phyloP scores from a whole-genome alignment of 2,888 invertebrate species.

The Pristionchus arcanus region DNA sequence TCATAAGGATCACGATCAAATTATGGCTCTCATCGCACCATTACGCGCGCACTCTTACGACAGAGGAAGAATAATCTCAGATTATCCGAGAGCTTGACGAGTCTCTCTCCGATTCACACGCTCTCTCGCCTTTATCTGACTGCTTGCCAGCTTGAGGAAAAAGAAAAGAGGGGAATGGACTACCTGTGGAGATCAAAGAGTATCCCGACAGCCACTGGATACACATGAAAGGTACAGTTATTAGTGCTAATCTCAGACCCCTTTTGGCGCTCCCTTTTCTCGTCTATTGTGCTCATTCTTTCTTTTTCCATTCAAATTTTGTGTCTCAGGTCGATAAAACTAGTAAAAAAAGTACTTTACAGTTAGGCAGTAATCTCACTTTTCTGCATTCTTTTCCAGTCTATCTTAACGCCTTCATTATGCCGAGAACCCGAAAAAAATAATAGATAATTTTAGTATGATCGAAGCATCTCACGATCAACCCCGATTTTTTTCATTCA shows the following conservation, averaged over 20 bases:
- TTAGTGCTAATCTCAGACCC: not conserved
- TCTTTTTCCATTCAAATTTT: too few relatives aligned
- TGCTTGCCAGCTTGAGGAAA: not conserved
- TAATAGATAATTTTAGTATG: too few relatives aligned
- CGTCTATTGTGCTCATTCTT: not conserved
- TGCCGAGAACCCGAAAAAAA: too few relatives aligned
- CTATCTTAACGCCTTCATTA: too few relatives aligned
- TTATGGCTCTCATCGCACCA: not conserved
- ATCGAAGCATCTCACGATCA: too few relatives aligned
- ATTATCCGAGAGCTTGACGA: not conserved
- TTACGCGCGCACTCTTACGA: conserved; percentile 6
- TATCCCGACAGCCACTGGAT: not conserved
- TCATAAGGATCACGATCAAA: not conserved
- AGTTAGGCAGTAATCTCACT: too few relatives aligned
- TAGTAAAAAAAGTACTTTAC: too few relatives aligned
- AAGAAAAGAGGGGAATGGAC: not conserved
- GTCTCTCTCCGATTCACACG: not conserved
- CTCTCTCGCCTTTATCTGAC: not conserved
- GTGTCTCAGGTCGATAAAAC: too few relatives aligned
- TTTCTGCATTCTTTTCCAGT: too few relatives aligned
- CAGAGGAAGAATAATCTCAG: not conserved
- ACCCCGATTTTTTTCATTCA: too few relatives aligned
- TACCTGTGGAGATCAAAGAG: not conserved
- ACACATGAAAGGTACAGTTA: conserved; percentile 36
- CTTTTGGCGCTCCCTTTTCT: not conserved